Evolutionary conservation across 2,888 invertebrate species (phyloP).

Genomic region (Rotaria socialis): DNA sequence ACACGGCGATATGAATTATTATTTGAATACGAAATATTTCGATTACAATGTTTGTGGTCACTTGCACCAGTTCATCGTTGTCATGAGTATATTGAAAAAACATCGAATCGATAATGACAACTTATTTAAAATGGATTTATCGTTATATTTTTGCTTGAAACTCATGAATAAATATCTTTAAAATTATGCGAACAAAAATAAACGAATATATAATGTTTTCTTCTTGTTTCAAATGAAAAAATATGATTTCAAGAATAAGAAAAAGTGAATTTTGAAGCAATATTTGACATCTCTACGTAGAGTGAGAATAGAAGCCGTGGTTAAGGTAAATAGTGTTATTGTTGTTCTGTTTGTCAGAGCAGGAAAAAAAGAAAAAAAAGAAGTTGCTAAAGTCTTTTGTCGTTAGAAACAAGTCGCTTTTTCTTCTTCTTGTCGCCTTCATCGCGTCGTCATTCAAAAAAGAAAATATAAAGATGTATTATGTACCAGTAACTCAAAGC

Average conservation of each 20-base stretch:
- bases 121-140: neutral
- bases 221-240: neutral
- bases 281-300: neutral
- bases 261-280: neutral
- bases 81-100: neutral
- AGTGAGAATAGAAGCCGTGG: neutral
- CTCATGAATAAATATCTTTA: neutral
- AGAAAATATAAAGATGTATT: neutral
- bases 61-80: neutral
- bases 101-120: neutral
- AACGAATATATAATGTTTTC: neutral
- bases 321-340: neutral
- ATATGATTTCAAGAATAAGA: neutral
- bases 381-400: neutral
- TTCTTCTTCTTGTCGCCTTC: neutral
- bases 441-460: neutral
- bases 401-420: neutral
- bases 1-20: neutral
- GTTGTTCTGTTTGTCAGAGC: neutral
- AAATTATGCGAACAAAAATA: too few species aligned
- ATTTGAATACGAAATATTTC: slow-evolving; percentile 15
- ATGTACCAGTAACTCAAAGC: neutral
- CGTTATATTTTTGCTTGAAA: neutral
- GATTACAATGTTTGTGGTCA: neutral
- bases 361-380: neutral